phyloP scores from a whole-genome alignment of 2,113 vertebrate genomes.

The Rhagologus leucostigma region DNA sequence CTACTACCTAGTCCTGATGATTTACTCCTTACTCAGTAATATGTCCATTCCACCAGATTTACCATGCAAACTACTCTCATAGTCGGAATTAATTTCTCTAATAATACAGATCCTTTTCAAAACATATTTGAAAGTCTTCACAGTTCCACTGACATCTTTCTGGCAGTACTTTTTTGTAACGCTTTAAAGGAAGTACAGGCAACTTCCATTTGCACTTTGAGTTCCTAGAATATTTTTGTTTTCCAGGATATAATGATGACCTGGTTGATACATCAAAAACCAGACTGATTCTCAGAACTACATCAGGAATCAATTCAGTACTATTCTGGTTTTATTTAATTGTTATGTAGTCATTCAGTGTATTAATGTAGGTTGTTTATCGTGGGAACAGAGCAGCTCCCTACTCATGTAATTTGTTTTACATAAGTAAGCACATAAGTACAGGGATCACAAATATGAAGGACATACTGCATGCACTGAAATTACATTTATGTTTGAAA shows the following conservation, averaged over 20 bases:
- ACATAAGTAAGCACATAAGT: not conserved
- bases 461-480: not conserved
- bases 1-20: not conserved
- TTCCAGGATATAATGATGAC: not conserved
- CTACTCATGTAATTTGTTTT: not conserved
- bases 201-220: not conserved
- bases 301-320: not conserved
- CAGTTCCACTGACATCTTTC: not conserved
- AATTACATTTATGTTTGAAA: not conserved
- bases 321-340: not conserved
- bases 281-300: not conserved
- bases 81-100: not conserved
- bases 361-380: not conserved
- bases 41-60: not conserved
- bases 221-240: not conserved
- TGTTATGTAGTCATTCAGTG: no score
- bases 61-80: not conserved
- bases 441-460: not conserved
- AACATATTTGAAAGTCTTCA: not conserved
- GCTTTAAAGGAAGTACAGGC: not conserved
- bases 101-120: not conserved
- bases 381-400: no score
- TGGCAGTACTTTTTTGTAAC: not conserved
- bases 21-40: not conserved
- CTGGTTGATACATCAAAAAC: not conserved